A percentile compares a stretch with the other conserved stretches of the same genome.
Conservation (phyloP, 53 echinoderm and acorn worm species). For the Antedon mediterranea region DNA sequence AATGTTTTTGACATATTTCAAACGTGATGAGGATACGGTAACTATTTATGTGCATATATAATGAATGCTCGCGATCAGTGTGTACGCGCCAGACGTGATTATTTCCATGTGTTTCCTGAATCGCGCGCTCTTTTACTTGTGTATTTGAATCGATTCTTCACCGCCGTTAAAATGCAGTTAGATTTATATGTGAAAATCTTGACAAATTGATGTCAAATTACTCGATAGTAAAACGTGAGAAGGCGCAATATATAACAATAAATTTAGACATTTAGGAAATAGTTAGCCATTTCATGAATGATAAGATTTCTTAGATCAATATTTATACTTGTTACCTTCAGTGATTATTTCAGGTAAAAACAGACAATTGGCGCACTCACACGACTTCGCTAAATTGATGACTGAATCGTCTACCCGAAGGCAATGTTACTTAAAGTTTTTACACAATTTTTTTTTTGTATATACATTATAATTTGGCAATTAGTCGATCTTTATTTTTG, state of each 20-base stretch:
- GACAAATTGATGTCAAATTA: not conserved
- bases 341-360: not conserved
- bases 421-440: not conserved
- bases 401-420: not conserved
- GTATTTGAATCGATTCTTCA: not conserved
- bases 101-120: not conserved
- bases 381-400: not conserved
- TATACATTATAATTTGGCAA: not conserved
- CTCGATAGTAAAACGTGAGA: conserved; percentile 1
- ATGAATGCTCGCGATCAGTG: too few relatives aligned
- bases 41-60: too few relatives aligned
- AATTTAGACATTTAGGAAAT: not conserved
- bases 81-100: not conserved
- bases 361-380: not conserved
- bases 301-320: not conserved
- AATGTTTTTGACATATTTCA: too few relatives aligned
- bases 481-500: not conserved
- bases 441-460: not conserved
- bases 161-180: not conserved
- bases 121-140: not conserved
- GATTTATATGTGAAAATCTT: not conserved
- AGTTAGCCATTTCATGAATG: not conserved
- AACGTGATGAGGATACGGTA: too few relatives aligned
- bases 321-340: not conserved
- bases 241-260: not conserved